Evolutionary conservation across 2,797 vertebrate species (phyloP).

Genomic region (Acanthis flammea): DNA sequence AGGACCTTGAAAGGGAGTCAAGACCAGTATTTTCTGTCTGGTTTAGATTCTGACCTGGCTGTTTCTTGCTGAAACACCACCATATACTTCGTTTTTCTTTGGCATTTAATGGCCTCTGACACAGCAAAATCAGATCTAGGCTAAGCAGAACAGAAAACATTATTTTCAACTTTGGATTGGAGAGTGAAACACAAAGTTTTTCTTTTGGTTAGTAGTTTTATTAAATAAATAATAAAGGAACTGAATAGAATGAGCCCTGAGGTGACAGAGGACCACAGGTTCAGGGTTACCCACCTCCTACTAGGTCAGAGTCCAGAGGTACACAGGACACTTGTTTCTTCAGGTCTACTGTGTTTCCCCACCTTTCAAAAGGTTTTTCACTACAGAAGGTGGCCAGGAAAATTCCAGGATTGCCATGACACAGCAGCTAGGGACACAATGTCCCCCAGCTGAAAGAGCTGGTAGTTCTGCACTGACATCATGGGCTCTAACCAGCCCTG

Average conservation of each 20-base stretch:
- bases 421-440: not conserved
- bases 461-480: not conserved
- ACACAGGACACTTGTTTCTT: not conserved
- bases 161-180: not conserved
- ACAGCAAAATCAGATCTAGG: not conserved
- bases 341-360: accelerated
- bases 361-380: not conserved
- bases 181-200: not conserved
- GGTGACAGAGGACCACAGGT: not conserved
- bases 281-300: not conserved
- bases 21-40: not conserved
- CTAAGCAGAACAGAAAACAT: not conserved
- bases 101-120: not conserved
- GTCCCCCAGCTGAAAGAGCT: not conserved
- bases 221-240: not conserved
- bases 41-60: not conserved
- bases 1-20: not conserved
- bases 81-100: not conserved
- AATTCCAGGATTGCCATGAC: not conserved
- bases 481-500: not conserved
- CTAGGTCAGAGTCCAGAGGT: not conserved
- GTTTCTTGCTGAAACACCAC: not conserved
- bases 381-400: not conserved
- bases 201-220: not conserved
- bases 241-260: not conserved